Conservation (phyloP, 2,888 invertebrate genomes). For the Drosophila ochracea region DNA sequence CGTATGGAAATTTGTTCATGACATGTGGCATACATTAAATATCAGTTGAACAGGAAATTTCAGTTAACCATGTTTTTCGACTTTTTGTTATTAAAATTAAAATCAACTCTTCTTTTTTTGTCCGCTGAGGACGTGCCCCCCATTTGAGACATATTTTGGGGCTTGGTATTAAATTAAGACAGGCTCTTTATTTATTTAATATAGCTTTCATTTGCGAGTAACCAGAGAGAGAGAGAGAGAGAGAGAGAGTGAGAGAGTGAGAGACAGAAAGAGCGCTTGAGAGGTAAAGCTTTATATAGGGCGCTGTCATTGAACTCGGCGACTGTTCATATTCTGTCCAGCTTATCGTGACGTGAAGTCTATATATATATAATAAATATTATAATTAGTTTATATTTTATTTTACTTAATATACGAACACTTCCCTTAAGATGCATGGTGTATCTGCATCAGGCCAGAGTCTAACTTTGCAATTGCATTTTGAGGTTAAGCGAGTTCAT, state of each 20-base stretch:
- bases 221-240: background rate
- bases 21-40: conserved; percentile 11
- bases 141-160: conserved; percentile 44
- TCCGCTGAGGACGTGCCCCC: conserved; percentile 53
- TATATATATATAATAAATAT: background rate
- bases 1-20: conserved; percentile 17
- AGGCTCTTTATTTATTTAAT: conserved; percentile 24
- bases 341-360: conserved; percentile 31
- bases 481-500: conserved; percentile 41
- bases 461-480: conserved; percentile 21
- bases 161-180: conserved; percentile 34
- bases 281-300: conserved; percentile 34
- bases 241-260: background rate
- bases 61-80: conserved; percentile 26
- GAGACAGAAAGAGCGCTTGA: conserved; percentile 10
- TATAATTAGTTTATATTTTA: background rate
- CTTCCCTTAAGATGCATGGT: background rate
- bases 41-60: conserved; percentile 15
- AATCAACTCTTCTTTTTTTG: conserved; percentile 19
- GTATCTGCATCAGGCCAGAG: conserved; percentile 6
- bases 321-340: conserved; percentile 8
- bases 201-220: conserved; percentile 5
- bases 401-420: background rate
- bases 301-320: conserved; percentile 57
- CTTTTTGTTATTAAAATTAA: conserved; percentile 51